A percentile compares a stretch with the other conserved stretches of the same genome.
phyloP scores from a whole-genome alignment of 2,888 invertebrate genomes.

The Polydrusus tereticollis region DNA sequence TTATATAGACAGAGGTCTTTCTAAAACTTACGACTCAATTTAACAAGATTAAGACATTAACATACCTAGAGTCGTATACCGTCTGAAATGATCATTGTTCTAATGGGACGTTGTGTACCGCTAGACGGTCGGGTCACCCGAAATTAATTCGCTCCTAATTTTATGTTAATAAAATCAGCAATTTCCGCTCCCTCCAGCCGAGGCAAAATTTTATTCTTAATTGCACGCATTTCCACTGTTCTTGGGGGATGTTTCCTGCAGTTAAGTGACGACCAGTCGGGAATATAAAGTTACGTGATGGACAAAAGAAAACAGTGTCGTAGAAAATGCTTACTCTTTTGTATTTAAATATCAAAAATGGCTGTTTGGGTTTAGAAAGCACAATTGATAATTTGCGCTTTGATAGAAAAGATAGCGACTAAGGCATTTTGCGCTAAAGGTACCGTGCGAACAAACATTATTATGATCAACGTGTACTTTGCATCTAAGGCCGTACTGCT shows the following conservation, averaged over 20 bases:
- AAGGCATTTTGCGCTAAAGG: too few species aligned
- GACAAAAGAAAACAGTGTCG: conserved; percentile 37
- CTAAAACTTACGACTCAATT: conserved; percentile 31
- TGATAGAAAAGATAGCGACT: too few species aligned
- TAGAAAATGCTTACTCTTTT: too few species aligned
- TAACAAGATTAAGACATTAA: conserved; percentile 45
- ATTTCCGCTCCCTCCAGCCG: conserved; percentile 45
- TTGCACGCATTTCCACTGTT: conserved; percentile 50
- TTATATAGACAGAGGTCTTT: conserved; percentile 42
- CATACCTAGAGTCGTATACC: conserved; percentile 39
- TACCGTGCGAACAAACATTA: too few species aligned
- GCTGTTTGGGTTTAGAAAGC: too few species aligned
- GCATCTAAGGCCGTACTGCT: too few species aligned
- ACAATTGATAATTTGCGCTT: too few species aligned
- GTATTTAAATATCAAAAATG: too few species aligned
- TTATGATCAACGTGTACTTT: too few species aligned
- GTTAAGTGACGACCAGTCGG: conserved; percentile 47
- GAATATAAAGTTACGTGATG: conserved; percentile 46
- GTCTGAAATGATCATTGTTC: conserved; percentile 36
- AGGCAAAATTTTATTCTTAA: conserved; percentile 49
- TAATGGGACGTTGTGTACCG: conserved; percentile 35
- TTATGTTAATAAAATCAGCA: conserved; percentile 51
- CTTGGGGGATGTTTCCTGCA: conserved; percentile 50
- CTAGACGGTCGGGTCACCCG: conserved; percentile 34
- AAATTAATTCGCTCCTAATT: conserved; percentile 49